Base-by-base conservation (phyloP, 2,113 vertebrate genomes). In the Cariama cristata region DNA sequence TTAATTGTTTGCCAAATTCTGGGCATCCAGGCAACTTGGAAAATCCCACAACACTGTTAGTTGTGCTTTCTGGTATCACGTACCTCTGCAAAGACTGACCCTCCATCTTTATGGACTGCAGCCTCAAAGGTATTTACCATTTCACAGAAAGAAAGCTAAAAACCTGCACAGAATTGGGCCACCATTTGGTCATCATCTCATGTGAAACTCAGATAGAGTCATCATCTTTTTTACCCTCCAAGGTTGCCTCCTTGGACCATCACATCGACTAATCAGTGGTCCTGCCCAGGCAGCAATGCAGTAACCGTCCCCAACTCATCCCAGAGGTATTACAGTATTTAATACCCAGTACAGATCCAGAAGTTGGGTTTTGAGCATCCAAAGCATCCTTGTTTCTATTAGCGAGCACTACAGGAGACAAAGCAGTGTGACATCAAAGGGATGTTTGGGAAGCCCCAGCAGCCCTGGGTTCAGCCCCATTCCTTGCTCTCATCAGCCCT, bases 231-330 rank as follows among this genome's bases (percentile, higher is more conserved):
- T 27, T 7, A 33, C 19, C 38, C 42, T 28, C 20, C 40, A 11
- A 49, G 5, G 42, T 16, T 66, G 63, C 32, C 26, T 53, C 20
- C 45, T 58, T 12, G 18, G 64, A 8, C 66, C 45, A 32, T 6
- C 35, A 20, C 26, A 40, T 63, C 79, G 35, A 8, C 17, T 30
- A 4, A 22, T 3, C 32, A 15, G 35, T 8, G 32, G 32, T 2
- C 2, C 75, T 74, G 27, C 56, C 56, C 20, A 26, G 38, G n/a
- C 8, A 63, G 42, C 1, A 0, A 26, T 14, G 17, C 14, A 27
- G 11, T 4, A 32, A 12, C 53, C 44, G 11, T 4, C 12, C 45
- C 38, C 2, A 0, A 9, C 6, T 32, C 58, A 6, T 5, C 5
- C 5, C 0, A 21, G 15, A 52, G 44, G 22, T 49, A 42, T 49